Conservation (phyloP, 53 echinoderm and acorn worm species). For the Holothuria scabra region DNA sequence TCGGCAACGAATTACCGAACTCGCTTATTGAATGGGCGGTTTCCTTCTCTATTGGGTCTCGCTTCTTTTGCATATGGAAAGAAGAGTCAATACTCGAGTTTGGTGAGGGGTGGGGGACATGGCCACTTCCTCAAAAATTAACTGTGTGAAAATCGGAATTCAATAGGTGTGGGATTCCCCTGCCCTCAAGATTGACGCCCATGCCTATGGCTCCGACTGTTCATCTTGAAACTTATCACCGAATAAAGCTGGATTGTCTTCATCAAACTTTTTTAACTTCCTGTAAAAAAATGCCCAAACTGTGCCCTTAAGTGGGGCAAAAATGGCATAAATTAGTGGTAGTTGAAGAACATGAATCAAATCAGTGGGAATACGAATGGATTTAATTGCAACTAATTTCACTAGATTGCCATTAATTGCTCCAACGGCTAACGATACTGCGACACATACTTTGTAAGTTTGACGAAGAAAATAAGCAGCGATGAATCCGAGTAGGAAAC, state of each 20-base stretch:
- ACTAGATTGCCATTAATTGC: conserved; percentile 24
- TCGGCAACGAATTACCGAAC: too few species aligned
- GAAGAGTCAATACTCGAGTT: too few species aligned
- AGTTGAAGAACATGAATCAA: conserved; percentile 2
- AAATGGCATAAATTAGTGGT: background rate
- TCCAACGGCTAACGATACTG: conserved; percentile 19
- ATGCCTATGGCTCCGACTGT: too few species aligned
- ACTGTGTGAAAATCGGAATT: too few species aligned
- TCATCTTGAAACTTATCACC: conserved; percentile 9
- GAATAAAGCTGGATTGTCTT: conserved; percentile 5
- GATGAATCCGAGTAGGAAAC: conserved; percentile 16
- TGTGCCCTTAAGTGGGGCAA: background rate
- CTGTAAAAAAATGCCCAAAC: conserved; percentile 4
- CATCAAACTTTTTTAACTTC: background rate
- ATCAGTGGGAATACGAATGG: background rate
- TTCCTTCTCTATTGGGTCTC: too few species aligned
- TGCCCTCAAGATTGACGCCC: too few species aligned
- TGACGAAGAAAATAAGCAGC: conserved; percentile 1
- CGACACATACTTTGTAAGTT: conserved; percentile 30
- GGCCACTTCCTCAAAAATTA: too few species aligned
- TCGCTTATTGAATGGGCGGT: too few species aligned
- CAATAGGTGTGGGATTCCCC: too few species aligned
- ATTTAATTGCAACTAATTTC: background rate
- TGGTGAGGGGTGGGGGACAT: too few species aligned
- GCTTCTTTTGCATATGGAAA: too few species aligned